Conservation (phyloP, 2,888 invertebrate genomes). For the Rotaria magnacalcarata region DNA sequence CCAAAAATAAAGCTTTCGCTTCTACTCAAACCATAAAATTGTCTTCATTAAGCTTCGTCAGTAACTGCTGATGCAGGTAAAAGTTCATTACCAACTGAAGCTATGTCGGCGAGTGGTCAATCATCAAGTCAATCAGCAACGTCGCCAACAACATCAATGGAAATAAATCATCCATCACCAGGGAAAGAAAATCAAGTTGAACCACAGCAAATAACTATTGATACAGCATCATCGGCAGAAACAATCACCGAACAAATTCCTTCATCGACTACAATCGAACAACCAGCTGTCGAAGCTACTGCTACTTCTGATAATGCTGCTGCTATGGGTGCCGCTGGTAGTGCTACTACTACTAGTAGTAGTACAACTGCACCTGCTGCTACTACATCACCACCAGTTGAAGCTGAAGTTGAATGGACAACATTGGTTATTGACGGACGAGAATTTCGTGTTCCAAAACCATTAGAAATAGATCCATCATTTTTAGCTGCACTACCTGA, state of each 20-base stretch:
- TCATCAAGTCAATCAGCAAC: constrained; percentile 35
- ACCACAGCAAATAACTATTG: constrained; percentile 3
- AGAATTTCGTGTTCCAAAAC: constrained; percentile 62
- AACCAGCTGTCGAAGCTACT: background rate
- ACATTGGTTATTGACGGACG: background rate
- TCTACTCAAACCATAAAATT: too few relatives aligned
- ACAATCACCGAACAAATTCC: too few relatives aligned
- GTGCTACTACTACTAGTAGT: too few relatives aligned
- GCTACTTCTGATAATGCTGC: background rate
- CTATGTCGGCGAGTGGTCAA: background rate
- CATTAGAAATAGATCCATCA: constrained; percentile 80
- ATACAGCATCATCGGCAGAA: constrained; percentile 37
- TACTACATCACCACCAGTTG: constrained; percentile 49
- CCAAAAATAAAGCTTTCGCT: too few relatives aligned
- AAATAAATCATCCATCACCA: constrained; percentile 47
- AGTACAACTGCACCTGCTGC: constrained; percentile 23
- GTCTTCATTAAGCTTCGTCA: too few relatives aligned
- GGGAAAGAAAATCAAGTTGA: constrained; percentile 40
- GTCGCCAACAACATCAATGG: constrained; percentile 47
- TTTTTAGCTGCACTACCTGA: constrained; percentile 81
- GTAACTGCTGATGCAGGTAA: background rate
- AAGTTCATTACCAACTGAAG: background rate
- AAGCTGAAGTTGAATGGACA: constrained; percentile 49
- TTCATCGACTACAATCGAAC: constrained; percentile 43
- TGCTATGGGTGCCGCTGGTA: too few relatives aligned